phyloP scores from a whole-genome alignment of 2,113 vertebrate genomes.

The Pelmatolapia mariae region DNA sequence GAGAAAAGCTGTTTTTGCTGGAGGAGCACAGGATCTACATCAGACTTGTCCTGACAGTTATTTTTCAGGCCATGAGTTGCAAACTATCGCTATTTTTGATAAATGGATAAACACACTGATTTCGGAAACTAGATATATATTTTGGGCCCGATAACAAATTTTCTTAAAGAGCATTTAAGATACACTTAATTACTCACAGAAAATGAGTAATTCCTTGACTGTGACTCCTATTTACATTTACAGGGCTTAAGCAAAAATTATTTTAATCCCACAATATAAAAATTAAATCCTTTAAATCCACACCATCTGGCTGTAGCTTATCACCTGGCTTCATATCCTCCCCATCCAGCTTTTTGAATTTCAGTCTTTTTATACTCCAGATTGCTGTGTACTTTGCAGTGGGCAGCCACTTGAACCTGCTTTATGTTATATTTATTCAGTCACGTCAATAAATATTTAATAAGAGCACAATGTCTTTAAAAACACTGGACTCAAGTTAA shows the following conservation, averaged over 20 bases:
- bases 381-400: neutral
- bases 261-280: neutral
- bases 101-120: neutral
- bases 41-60: neutral
- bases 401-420: neutral
- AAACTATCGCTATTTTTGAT: neutral
- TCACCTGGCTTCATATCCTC: neutral
- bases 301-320: neutral
- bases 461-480: neutral
- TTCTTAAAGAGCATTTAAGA: neutral
- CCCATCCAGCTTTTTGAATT: neutral
- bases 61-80: neutral
- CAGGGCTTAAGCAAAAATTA: neutral
- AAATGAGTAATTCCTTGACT: neutral
- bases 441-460: neutral
- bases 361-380: neutral
- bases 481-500: neutral
- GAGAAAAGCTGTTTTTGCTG: conserved; percentile 1
- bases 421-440: neutral
- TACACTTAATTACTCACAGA: neutral
- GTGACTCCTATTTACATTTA: neutral
- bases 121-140: neutral
- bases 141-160: neutral
- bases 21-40: conserved; percentile 9
- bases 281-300: neutral